Conservation (phyloP, 92 coral and sea anemone genomes). For the Porites divaricata region DNA sequence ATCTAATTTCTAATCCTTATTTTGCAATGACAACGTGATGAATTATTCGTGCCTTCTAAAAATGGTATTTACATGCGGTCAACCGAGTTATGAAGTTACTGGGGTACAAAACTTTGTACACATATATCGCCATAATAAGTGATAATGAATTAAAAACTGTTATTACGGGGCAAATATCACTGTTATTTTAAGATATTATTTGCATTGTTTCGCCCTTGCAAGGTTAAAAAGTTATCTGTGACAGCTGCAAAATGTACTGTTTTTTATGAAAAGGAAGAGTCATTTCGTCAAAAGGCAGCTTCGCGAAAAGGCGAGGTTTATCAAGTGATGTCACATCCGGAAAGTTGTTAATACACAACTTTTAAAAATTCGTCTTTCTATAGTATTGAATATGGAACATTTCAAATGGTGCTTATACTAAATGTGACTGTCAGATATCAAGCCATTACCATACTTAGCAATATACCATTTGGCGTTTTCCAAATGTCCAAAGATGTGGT, state of each 20-base stretch:
- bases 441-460: conserved; percentile 8
- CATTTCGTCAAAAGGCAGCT: neutral
- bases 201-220: neutral
- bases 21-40: neutral
- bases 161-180: neutral
- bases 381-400: neutral
- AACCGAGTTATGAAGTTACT: neutral
- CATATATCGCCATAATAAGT: neutral
- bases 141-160: neutral
- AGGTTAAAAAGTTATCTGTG: neutral
- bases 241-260: neutral
- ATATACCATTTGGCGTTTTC: neutral
- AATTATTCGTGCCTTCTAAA: neutral
- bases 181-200: neutral
- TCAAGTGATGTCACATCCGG: conserved; percentile 26
- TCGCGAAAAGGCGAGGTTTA: conserved; percentile 16
- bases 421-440: neutral
- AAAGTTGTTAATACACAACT: neutral
- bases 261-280: neutral
- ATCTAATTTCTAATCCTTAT: neutral
- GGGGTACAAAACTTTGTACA: neutral
- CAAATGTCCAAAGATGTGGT: conserved; percentile 25
- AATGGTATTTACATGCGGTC: neutral
- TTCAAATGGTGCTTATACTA: neutral
- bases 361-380: neutral